Base-by-base conservation (phyloP, 2,888 invertebrate species). In the Pachliopta kotzebuea region DNA sequence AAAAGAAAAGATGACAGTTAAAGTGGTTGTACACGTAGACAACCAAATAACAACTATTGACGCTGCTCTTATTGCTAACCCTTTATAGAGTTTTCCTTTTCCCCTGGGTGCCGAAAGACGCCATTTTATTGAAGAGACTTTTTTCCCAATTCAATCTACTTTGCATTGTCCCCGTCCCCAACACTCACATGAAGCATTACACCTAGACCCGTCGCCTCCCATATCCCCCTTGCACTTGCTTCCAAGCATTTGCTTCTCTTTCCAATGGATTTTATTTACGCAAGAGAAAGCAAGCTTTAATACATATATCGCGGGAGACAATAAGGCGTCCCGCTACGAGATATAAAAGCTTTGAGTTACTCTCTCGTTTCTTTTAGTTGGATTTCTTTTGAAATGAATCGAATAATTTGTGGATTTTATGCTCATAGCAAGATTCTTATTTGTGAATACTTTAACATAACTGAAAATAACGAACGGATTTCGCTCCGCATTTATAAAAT, bases 271-370 rank as follows among this genome's bases (percentile, higher is more conserved):
- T 91, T 90, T 90, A 90, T 91, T 90, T 90, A 90, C 90, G 86
- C 88, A 88, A 90, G 87, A 89, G 88, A 88, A 87, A 89, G 89
- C 89, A 88, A 87, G 86, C 88, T 83, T 84, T 89, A 89, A 89
- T 90, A 90, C 89, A 86, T 89, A 89, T 86, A 89, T 89, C 85
- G 77, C 83, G 75, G 85, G 85, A 90, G 88, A 91, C 91, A 91
- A 91, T 90, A 90, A 88, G 89, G 81, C 88, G 87, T 86, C 78
- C 85, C 84, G 80, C 83, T 83, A 84, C 86, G 88, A 88, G 88
- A 90, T 87, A 90, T 90, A 91, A 91, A 90, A 90, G 91, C 90
- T 91, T 90, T 90, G 91, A 90, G 89, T 88, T 89, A 90, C 88
- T 85, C 85, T 83, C 80, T 78, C 84, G 78, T 83, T 88, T 86